Evolutionary conservation across 1,140 invertebrate genomes (phyloP).

Genomic region (Nymphalis io): DNA sequence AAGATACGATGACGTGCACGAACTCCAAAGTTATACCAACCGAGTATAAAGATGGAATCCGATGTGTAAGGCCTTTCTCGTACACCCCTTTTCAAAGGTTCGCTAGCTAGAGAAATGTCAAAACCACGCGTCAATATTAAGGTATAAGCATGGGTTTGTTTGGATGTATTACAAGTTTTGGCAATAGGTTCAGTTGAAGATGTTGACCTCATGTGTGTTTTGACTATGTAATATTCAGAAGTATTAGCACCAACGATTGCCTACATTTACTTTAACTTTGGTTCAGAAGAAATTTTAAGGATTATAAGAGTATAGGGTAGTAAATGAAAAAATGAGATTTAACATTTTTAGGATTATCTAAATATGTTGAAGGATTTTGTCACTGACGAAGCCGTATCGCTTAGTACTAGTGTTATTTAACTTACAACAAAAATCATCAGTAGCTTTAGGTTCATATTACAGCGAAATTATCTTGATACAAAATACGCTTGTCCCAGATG

Average conservation of each 20-base stretch:
- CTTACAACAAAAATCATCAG: background rate
- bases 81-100: slow-evolving; percentile 44
- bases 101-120: slow-evolving; percentile 59
- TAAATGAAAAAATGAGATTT: too few relatives aligned
- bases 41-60: background rate
- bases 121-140: slow-evolving; percentile 67
- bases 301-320: too few relatives aligned
- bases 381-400: too few relatives aligned
- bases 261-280: background rate
- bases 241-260: slow-evolving; percentile 3
- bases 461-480: slow-evolving; percentile 10
- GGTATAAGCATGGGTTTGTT: slow-evolving; percentile 58
- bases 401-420: background rate
- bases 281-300: background rate
- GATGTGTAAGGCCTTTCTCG: slow-evolving; percentile 6
- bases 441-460: slow-evolving; percentile 1
- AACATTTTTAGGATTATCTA: too few relatives aligned
- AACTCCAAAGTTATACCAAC: slow-evolving; percentile 10
- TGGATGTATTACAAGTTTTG: slow-evolving; percentile 44
- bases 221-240: slow-evolving; percentile 22
- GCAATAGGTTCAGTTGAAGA: slow-evolving; percentile 27
- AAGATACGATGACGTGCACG: slow-evolving; percentile 1
- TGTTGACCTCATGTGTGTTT: slow-evolving; percentile 28
- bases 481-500: slow-evolving; percentile 14
- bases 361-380: too few relatives aligned